Conservation (phyloP, 92 coral and sea anemone species). For the Virgularia gustaviana region DNA sequence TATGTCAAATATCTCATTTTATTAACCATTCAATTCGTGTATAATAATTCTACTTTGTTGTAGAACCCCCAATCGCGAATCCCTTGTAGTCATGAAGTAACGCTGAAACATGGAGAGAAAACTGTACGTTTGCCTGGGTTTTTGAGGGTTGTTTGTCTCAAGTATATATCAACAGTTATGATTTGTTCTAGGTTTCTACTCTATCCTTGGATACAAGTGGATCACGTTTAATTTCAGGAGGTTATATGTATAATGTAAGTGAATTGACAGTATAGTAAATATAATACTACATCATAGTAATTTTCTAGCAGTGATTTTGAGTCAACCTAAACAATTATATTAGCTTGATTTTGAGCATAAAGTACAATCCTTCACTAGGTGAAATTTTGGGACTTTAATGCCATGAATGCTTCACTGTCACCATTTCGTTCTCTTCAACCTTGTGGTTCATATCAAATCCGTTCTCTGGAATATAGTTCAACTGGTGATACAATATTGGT, state of each 20-base stretch:
- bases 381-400: slow-evolving; percentile 95
- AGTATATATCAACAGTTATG: not conserved
- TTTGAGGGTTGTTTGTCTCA: not conserved
- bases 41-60: not conserved
- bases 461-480: slow-evolving; percentile 81
- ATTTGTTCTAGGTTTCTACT: slow-evolving; percentile 80
- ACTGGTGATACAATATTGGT: slow-evolving; percentile 84
- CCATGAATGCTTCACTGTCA: slow-evolving; percentile 81
- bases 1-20: not conserved
- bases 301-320: not conserved
- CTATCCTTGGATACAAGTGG: slow-evolving; percentile 87
- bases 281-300: not conserved
- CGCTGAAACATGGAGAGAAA: slow-evolving; percentile 77
- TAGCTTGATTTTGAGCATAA: not conserved
- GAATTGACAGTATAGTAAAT: no score
- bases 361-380: slow-evolving; percentile 41
- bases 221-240: slow-evolving; percentile 81
- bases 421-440: slow-evolving; percentile 89
- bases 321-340: not conserved
- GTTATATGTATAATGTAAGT: slow-evolving; percentile 80
- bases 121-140: slow-evolving; percentile 60
- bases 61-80: slow-evolving; percentile 65
- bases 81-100: slow-evolving; percentile 90
- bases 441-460: slow-evolving; percentile 88
- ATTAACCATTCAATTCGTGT: not conserved